Percentiles rank a stretch among this genome's conserved stretches.
Conservation (phyloP, 2,113 vertebrate genomes). For the Melanerpes formicivorus region DNA sequence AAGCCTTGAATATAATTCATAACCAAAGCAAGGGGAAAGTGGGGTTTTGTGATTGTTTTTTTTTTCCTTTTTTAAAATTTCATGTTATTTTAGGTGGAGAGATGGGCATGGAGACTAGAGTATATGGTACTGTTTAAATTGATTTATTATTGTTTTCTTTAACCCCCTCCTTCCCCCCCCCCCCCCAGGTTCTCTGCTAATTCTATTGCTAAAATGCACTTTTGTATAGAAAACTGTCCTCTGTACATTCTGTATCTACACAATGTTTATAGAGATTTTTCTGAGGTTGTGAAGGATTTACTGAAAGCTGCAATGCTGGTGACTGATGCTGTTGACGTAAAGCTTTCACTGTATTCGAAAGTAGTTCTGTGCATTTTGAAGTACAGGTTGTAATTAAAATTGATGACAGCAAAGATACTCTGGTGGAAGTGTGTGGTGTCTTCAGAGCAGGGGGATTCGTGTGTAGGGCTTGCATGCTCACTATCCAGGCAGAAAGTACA, state of each 20-base stretch:
- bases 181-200: conserved; percentile 60
- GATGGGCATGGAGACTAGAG: conserved; percentile 22
- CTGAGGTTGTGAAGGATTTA: conserved; percentile 67
- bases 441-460: neutral
- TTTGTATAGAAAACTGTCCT: conserved; percentile 75
- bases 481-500: neutral
- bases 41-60: neutral
- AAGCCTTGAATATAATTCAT: conserved; percentile 63
- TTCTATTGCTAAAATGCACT: conserved; percentile 74
- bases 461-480: neutral
- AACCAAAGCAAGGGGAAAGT: conserved; percentile 77
- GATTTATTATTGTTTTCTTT: neutral
- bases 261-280: conserved; percentile 73
- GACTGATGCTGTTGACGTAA: conserved; percentile 55
- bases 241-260: conserved; percentile 79
- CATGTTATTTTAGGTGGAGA: neutral
- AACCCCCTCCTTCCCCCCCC: neutral
- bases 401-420: conserved; percentile 45
- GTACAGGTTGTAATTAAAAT: conserved; percentile 72
- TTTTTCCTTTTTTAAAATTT: neutral
- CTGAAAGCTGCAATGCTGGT: conserved; percentile 47
- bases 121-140: conserved; percentile 61
- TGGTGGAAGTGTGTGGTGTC: conserved; percentile 40
- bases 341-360: conserved; percentile 73
- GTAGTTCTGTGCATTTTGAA: conserved; percentile 61